Percentiles rank a stretch among this genome's conserved stretches.
These are phyloP conservation scores for Halichoeres trimaculatus DNA, from an alignment of 2,113 vertebrate species.

Conservation along the genomic window DNA sequence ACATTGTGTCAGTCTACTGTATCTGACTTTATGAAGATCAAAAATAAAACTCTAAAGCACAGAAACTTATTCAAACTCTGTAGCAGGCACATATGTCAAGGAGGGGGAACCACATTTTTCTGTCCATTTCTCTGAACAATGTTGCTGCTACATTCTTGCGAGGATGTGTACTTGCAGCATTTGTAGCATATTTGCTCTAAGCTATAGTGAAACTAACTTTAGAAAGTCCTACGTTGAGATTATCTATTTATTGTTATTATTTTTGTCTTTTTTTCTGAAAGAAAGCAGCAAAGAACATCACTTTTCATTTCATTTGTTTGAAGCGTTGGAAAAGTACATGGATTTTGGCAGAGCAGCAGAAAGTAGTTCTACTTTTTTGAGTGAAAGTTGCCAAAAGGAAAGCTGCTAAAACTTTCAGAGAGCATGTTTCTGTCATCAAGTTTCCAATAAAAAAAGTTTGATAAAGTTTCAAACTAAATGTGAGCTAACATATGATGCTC, in stretches of 20 bases:
- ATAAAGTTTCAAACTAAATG: conserved; percentile 2
- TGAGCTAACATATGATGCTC: conserved; percentile 15
- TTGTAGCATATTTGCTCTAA: background rate
- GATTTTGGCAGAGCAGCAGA: background rate
- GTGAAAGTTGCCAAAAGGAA: background rate
- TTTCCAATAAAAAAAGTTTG: background rate
- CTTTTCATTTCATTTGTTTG: background rate
- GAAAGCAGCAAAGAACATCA: background rate
- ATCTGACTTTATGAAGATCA: background rate
- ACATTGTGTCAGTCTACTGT: background rate
- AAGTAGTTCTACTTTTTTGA: background rate
- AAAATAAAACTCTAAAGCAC: background rate
- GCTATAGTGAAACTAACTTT: background rate
- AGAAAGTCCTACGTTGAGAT: background rate
- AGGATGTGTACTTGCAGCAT: background rate
- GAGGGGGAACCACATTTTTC: background rate
- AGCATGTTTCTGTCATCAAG: too few species aligned
- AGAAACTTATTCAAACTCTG: background rate
- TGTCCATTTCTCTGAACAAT: background rate
- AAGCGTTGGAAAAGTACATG: background rate
- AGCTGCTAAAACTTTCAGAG: too few species aligned
- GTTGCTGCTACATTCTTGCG: background rate
- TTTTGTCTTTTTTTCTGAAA: too few species aligned
- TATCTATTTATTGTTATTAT: too few species aligned
- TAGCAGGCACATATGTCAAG: background rate